phyloP scores from a whole-genome alignment of 2,797 vertebrate genomes.

The Urosaurus nigricauda region DNA sequence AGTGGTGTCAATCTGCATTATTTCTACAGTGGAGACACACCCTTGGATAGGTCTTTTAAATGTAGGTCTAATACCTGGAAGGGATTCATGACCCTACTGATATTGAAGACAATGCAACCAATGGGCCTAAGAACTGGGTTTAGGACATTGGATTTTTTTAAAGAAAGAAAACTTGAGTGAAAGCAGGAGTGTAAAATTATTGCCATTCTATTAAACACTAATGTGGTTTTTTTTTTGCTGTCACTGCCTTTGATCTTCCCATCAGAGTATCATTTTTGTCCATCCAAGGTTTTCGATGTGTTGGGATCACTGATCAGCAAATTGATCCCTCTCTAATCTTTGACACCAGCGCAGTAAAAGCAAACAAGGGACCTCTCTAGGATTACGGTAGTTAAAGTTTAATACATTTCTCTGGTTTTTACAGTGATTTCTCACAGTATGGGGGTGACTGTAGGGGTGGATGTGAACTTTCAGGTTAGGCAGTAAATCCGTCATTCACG shows the following conservation, averaged over 20 bases:
- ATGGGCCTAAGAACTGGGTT: too few species aligned
- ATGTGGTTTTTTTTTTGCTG: too few species aligned
- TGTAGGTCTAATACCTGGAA: too few species aligned
- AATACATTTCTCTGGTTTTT: constrained; percentile 16
- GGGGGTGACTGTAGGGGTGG: not conserved
- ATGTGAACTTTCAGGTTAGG: not conserved
- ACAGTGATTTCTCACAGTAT: constrained; percentile 3
- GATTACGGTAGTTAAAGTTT: constrained; percentile 20
- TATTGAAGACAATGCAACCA: too few species aligned
- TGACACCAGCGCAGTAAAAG: not conserved
- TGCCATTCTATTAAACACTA: too few species aligned
- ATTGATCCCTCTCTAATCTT: not conserved
- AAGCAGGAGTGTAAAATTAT: too few species aligned
- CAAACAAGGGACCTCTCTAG: constrained; percentile 9
- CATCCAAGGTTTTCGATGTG: not conserved
- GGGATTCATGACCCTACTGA: too few species aligned
- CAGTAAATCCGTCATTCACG: not conserved
- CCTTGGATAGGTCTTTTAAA: too few species aligned
- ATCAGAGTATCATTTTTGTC: not conserved
- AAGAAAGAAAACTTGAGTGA: not conserved
- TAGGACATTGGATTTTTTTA: too few species aligned
- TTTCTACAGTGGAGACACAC: too few species aligned
- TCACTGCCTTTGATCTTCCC: too few species aligned
- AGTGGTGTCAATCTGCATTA: too few species aligned
- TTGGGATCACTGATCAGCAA: not conserved